Evolutionary conservation across 2,888 invertebrate species (phyloP), one percentile per base, ranked within the genome.

Genomic region (Stenurella melanura): DNA sequence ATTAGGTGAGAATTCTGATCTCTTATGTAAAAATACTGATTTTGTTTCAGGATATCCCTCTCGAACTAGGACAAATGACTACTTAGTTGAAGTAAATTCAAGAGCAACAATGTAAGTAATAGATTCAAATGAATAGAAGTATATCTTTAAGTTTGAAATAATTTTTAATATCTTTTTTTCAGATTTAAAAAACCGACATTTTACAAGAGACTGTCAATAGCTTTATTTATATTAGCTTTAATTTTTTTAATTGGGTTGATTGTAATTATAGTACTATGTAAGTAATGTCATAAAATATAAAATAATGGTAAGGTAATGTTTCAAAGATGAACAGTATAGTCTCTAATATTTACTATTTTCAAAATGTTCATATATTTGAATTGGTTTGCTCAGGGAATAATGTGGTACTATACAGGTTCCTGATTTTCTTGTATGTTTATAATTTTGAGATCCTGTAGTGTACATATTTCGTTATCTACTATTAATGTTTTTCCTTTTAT

Each of bases 181-280:
- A 94, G 94, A 85, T 93, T 93, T 84, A 91, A 92, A 83, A 91
- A 93, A 87, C 92, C 92, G 90, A 91, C 92, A 81, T 92, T 91
- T 85, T 92, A 91, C 80, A 92, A 92, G 88, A 87, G 91, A 77
- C 83, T 92, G 12, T 82, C 92, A 11, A 85, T 91, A 15, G 75
- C 91, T 15, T 87, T 93, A 34, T 81, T 92, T 66, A 80, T 91
- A 50, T 82, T 93, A 79, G 89, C 93, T 67, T 80, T 93, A 71
- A 56, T 86, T 42, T 77, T 86, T 26, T 75, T 86, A 38, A 83
- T 85, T 38, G 78, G 79, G 34, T 76, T 86, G 42, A 81, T 85
- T 63, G 73, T 82, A 21, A 54, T 86, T 58, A 18, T 83, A 60
- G 69, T 81, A 12, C 70, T 84, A 70, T 84, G 86, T 86, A 83